A percentile compares a stretch with the other conserved stretches of the same genome.
Conservation (phyloP, 2,797 vertebrate genomes). For the Allobates femoralis region DNA sequence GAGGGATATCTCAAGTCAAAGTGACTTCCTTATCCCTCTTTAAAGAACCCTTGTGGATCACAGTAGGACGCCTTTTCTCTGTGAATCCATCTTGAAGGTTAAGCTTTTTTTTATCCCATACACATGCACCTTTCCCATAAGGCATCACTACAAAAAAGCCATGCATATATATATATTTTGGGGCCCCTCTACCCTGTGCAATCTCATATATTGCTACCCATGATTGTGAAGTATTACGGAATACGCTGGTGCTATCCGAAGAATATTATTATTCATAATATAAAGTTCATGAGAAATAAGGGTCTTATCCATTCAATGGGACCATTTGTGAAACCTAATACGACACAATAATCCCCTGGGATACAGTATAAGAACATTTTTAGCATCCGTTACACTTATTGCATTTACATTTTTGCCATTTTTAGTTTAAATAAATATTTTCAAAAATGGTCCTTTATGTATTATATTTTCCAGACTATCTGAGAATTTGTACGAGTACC, state of each 20-base stretch:
- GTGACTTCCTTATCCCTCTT: neutral
- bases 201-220: neutral
- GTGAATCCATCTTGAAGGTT: neutral
- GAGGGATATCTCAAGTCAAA: neutral
- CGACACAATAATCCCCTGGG: neutral
- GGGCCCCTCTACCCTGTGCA: neutral
- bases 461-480: neutral
- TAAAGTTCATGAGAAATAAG: slow-evolving; percentile 11
- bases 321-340: neutral
- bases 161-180: neutral
- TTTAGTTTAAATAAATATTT: neutral
- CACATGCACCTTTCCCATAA: neutral
- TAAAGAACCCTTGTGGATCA: neutral
- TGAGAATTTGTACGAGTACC: neutral
- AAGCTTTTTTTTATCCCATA: neutral
- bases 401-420: neutral
- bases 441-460: neutral
- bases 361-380: neutral
- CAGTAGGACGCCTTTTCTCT: neutral
- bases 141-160: neutral
- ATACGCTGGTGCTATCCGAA: neutral
- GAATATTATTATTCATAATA: neutral
- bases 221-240: neutral
- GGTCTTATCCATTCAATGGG: neutral
- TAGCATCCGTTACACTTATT: neutral